phyloP scores from a whole-genome alignment of 2,113 vertebrate genomes.

The Melanocharis versteri region DNA sequence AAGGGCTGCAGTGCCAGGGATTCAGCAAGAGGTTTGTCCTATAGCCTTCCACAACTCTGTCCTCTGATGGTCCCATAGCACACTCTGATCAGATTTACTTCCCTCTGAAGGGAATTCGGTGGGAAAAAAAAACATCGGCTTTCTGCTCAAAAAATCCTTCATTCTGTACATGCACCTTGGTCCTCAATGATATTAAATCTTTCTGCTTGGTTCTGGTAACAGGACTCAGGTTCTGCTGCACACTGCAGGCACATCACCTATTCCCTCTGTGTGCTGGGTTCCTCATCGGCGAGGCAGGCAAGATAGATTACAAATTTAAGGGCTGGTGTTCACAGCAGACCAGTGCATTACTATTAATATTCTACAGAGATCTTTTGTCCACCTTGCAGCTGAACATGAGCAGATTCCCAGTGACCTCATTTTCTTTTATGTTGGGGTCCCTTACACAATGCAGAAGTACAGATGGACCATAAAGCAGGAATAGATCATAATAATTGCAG shows the following conservation, averaged over 20 bases:
- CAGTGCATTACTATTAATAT: background rate
- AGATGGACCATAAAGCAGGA: background rate
- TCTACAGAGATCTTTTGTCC: background rate
- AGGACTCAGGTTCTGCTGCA: background rate
- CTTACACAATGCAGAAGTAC: background rate
- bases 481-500: background rate
- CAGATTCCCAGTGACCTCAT: background rate
- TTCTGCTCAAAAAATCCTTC: background rate
- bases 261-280: background rate
- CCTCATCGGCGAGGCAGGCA: background rate
- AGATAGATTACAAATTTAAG: background rate
- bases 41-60: background rate
- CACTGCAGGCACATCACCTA: fast-evolving
- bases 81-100: background rate
- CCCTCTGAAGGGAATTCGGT: background rate
- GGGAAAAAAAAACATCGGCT: background rate
- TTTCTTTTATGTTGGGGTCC: background rate
- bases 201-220: background rate
- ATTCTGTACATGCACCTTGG: background rate
- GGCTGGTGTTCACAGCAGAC: background rate
- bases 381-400: background rate
- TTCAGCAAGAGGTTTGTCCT: background rate
- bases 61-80: background rate
- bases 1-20: background rate
- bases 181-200: background rate